A percentile compares a stretch with the other conserved stretches of the same genome.
phyloP scores from a whole-genome alignment of 2,888 invertebrate species.

The Lasioglossum pauxillum region DNA sequence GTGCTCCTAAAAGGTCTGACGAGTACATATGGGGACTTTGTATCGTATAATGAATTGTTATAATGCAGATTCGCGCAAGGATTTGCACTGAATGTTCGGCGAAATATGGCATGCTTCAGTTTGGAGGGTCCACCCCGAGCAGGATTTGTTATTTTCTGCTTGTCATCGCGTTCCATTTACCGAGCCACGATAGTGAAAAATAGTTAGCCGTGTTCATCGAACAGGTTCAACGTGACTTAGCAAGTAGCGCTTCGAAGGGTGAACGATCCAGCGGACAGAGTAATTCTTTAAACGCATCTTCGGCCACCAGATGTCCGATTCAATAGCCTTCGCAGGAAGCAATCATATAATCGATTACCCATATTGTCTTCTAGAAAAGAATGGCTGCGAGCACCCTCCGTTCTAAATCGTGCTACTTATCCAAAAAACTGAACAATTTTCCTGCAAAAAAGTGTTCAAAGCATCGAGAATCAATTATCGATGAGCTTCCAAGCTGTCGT shows the following conservation, averaged over 20 bases:
- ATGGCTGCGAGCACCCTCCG: background rate
- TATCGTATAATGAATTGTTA: background rate
- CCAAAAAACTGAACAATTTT: background rate
- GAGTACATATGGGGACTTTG: background rate
- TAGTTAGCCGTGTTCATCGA: constrained; percentile 47
- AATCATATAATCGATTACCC: constrained; percentile 50
- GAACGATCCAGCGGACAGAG: constrained; percentile 49
- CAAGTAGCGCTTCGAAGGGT: constrained; percentile 52
- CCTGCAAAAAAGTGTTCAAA: background rate
- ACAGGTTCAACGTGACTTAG: constrained; percentile 70
- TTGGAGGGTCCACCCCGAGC: background rate
- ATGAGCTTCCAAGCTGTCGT: background rate
- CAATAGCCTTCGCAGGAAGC: constrained; percentile 23
- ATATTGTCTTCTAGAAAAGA: constrained; percentile 15
- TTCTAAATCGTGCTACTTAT: background rate
- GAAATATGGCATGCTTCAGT: no score
- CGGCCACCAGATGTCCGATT: constrained; percentile 68
- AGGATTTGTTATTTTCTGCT: constrained; percentile 56
- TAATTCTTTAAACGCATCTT: constrained; percentile 66
- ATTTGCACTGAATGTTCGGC: background rate
- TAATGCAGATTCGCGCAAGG: background rate
- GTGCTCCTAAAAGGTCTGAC: background rate
- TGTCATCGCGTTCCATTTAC: constrained; percentile 58
- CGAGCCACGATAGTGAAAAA: constrained; percentile 41
- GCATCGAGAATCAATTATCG: background rate